Evolutionary conservation across 2,888 invertebrate species (phyloP).

Genomic region (Ormyrus labotus): DNA sequence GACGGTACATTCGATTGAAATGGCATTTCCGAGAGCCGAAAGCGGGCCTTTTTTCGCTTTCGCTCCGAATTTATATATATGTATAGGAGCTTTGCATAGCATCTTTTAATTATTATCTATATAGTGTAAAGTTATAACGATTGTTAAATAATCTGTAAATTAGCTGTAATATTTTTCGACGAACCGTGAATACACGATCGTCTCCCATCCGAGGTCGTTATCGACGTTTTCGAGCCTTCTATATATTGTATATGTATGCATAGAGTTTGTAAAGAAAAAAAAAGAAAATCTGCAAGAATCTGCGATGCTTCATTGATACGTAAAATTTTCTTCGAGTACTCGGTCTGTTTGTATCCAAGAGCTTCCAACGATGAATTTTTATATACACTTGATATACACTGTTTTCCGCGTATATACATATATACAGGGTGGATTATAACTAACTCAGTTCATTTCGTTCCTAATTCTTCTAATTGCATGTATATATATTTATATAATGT

Average conservation of each 20-base stretch:
- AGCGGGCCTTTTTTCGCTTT: too few relatives aligned
- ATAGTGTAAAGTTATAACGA: too few relatives aligned
- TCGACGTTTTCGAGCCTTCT: slow-evolving; percentile 31
- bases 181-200: not conserved
- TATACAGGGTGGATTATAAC: not conserved
- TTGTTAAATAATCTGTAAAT: too few relatives aligned
- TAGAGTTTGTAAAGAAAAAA: not conserved
- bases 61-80: too few relatives aligned
- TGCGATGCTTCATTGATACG: not conserved
- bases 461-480: slow-evolving; percentile 20
- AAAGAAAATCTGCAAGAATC: too few relatives aligned
- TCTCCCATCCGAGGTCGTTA: slow-evolving; percentile 24
- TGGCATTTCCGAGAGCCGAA: too few relatives aligned
- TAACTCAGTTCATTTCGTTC: slow-evolving; percentile 28
- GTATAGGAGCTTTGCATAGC: too few relatives aligned
- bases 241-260: not conserved
- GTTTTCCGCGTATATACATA: not conserved
- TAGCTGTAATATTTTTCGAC: slow-evolving; percentile 9
- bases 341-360: slow-evolving; percentile 15
- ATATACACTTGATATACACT: not conserved
- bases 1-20: not conserved
- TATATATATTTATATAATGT: slow-evolving; percentile 4
- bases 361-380: slow-evolving; percentile 23
- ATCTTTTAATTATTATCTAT: too few relatives aligned
- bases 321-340: not conserved